A percentile compares a stretch with the other conserved stretches of the same genome.
Evolutionary conservation across 1,140 invertebrate species (phyloP).

Genomic region (Zaprionus vittiger): DNA sequence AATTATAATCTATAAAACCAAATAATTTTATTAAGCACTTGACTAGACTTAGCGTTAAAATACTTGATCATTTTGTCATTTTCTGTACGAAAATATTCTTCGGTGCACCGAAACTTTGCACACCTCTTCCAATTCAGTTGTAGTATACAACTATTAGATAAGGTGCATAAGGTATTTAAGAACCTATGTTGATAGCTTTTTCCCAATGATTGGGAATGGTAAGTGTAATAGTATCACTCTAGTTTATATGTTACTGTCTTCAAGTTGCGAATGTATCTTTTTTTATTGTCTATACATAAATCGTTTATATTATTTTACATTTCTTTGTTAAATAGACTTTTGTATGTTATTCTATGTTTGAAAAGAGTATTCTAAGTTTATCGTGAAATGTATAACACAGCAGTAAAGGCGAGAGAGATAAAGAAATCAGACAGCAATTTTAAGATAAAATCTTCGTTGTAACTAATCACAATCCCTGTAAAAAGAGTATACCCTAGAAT

Average conservation of each 20-base stretch:
- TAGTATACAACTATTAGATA: neutral
- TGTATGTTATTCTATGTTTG: neutral
- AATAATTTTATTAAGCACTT: neutral
- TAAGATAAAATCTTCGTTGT: neutral
- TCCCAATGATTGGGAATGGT: neutral
- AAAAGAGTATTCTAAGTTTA: neutral
- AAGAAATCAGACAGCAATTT: neutral
- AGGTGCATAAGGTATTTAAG: neutral
- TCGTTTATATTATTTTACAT: neutral
- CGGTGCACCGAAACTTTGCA: neutral
- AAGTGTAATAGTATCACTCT: neutral
- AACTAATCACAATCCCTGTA: neutral
- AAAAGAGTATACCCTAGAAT: neutral
- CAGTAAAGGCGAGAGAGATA: neutral
- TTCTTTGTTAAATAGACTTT: neutral
- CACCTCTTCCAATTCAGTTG: neutral
- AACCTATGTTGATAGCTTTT: neutral
- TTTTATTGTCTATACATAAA: neutral
- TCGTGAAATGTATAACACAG: neutral
- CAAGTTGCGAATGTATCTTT: neutral
- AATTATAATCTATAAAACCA: conserved; percentile 2
- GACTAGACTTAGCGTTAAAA: neutral
- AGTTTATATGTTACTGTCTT: neutral
- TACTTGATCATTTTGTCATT: neutral
- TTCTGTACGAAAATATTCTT: neutral